Base-by-base conservation (phyloP, 2,888 invertebrate species). In the Sesia bembeciformis region DNA sequence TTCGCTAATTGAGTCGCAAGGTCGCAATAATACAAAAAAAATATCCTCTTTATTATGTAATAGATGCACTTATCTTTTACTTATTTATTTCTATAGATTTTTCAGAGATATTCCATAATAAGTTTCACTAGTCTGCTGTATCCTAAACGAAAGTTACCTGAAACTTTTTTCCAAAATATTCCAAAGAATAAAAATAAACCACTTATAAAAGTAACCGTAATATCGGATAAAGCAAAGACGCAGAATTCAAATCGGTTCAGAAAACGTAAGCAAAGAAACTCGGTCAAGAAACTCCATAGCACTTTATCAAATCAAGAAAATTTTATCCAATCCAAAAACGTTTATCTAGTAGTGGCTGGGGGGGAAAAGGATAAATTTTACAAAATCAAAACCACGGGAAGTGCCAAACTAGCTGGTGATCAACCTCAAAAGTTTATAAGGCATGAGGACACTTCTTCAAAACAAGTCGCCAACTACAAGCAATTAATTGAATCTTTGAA, bases 181-280 rank as follows among this genome's bases (percentile, higher is more conserved):
- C 43, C 54, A 55, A 46, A 49, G 53, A 6, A 23, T 51, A 49
- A 56, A 56, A 53, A 65, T 4, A 77, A 71, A 58, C 81, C 78
- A 2, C 54, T 78, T 1, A 78, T 84, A 52, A 71, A 76, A 71
- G 76, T 84, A 3, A 83, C 77, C 4, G 72, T 84, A 0, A 74
- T 76, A 59, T 81, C 82, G 5, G 38, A 50, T 38, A 50, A 38
- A 6, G 39, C 5, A 7, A 50, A 50, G 39, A 50, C 50, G 3
- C 50, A 50, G 39, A 39, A 8, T 39, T 7, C 7, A 7, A 72
- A 69, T 56, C 56, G 66, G 1, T 62, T 70, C 7, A 66, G 66
- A 53, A 73, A 70, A 58, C 62, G 65, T 38, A 56, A 53, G 43
- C 7, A 66, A 60, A 58, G 60, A 59, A 46, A 8, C 53, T 54